phyloP scores from a whole-genome alignment of 2,113 vertebrate genomes.

The Myrmophylax atrothorax region DNA sequence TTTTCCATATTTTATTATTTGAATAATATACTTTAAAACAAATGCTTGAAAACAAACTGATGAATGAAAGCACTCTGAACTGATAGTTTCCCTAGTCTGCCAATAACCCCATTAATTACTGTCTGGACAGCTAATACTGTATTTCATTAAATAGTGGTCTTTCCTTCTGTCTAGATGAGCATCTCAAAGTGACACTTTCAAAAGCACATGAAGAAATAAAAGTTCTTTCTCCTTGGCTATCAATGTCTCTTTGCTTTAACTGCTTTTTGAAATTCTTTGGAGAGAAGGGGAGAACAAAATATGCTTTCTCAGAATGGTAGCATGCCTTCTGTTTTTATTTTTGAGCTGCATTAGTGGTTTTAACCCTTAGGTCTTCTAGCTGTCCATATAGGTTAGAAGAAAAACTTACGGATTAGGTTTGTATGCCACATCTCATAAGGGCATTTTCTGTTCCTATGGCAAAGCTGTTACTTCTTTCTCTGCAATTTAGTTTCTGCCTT shows the following conservation, averaged over 20 bases:
- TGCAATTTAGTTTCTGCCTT: background rate
- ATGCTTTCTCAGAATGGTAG: background rate
- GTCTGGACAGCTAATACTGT: background rate
- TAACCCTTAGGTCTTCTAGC: background rate
- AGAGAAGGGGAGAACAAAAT: background rate
- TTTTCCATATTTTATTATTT: conserved; percentile 6
- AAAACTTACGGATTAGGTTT: background rate
- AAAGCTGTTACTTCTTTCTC: background rate
- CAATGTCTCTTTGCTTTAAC: background rate
- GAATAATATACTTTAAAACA: background rate
- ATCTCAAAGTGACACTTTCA: background rate
- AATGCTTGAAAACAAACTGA: background rate
- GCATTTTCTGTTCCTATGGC: background rate
- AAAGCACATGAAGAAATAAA: background rate
- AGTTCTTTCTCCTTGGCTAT: background rate
- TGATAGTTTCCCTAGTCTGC: background rate
- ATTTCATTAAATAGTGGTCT: background rate
- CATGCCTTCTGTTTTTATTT: background rate
- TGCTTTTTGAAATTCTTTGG: background rate
- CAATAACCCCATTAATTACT: background rate
- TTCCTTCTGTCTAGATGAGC: background rate
- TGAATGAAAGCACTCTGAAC: background rate
- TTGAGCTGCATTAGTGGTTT: background rate
- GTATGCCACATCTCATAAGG: background rate
- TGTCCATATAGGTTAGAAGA: background rate